Conservation (phyloP, 2,113 vertebrate species). For the Prietella phreatophila region DNA sequence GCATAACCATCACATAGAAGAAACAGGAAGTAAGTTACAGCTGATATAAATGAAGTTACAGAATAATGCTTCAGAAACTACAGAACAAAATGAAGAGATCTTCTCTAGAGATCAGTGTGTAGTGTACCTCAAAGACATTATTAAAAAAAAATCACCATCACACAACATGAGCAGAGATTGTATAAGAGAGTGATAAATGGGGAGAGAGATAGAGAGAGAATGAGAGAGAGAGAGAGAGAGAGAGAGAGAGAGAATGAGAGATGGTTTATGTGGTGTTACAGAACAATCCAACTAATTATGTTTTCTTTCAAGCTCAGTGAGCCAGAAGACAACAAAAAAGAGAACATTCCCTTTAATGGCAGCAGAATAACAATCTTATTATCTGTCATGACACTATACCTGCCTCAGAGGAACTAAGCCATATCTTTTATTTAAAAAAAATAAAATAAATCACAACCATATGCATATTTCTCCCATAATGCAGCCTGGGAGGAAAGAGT, state of each 20-base stretch:
- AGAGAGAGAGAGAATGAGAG: background rate
- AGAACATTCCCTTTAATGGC: conserved; percentile 22
- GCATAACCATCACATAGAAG: background rate
- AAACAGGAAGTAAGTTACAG: background rate
- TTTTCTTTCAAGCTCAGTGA: conserved; percentile 44
- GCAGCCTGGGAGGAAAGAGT: background rate
- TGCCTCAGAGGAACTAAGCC: conserved; percentile 44
- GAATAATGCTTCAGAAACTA: background rate
- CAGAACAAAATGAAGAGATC: background rate
- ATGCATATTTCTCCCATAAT: conserved; percentile 25
- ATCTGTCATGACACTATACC: conserved; percentile 47
- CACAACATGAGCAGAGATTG: background rate
- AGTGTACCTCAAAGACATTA: background rate
- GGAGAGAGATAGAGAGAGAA: too few relatives aligned
- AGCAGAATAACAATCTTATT: conserved; percentile 51
- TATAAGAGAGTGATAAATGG: background rate
- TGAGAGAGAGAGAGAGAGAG: background rate
- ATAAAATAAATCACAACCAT: conserved; percentile 41
- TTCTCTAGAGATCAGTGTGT: background rate
- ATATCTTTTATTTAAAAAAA: background rate
- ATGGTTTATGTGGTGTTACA: conserved; percentile 32
- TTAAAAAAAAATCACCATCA: background rate
- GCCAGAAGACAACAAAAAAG: conserved; percentile 31
- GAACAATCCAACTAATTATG: conserved; percentile 53
- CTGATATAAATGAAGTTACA: background rate